Evolutionary conservation across 2,113 vertebrate species (phyloP).

Genomic region (Pluvialis apricaria): DNA sequence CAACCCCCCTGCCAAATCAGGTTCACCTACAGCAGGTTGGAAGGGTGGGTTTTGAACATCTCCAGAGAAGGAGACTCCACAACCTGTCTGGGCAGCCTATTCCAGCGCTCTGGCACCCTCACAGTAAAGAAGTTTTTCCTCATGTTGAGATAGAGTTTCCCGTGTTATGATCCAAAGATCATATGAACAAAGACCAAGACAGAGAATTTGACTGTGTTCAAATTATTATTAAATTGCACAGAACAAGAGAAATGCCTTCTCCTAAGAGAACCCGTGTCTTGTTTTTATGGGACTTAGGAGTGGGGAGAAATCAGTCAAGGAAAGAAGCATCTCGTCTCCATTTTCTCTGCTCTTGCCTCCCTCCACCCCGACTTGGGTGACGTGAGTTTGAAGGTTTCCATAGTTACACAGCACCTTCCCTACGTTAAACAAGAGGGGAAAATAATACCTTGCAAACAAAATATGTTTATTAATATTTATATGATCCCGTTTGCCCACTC

Average conservation of each 20-base stretch:
- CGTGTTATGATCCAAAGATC: too few species aligned
- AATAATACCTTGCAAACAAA: not conserved
- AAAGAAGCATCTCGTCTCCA: not conserved
- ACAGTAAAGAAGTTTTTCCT: not conserved
- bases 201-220: not conserved
- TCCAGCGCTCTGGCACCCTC: not conserved
- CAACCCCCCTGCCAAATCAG: not conserved
- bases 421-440: not conserved
- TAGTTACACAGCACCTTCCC: slow-evolving; percentile 34
- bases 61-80: not conserved
- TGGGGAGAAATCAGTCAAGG: not conserved
- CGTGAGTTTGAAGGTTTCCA: slow-evolving; percentile 48
- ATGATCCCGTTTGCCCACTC: slow-evolving; percentile 11
- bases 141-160: not conserved
- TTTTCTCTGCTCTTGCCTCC: not conserved
- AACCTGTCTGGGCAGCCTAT: not conserved
- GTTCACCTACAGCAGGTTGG: not conserved
- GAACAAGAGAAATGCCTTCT: not conserved
- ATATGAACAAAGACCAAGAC: not conserved
- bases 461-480: slow-evolving; percentile 21
- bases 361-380: not conserved
- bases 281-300: not conserved
- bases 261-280: not conserved
- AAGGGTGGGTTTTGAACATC: not conserved
- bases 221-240: not conserved